A percentile compares a stretch with the other conserved stretches of the same genome.
phyloP scores from a whole-genome alignment of 1,140 invertebrate species.

The Ips typographus region DNA sequence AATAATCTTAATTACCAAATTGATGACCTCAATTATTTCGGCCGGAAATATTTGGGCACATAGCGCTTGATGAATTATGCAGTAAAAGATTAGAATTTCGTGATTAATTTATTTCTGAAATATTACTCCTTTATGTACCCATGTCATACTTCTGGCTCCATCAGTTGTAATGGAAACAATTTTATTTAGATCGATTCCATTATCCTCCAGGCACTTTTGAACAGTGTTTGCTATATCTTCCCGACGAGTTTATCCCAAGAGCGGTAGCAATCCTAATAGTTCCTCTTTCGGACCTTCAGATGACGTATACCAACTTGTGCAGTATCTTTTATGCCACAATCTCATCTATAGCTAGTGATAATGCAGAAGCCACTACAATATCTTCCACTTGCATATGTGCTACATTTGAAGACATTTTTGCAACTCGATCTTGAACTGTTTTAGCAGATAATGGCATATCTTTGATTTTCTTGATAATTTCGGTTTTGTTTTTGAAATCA shows the following conservation, averaged over 20 bases:
- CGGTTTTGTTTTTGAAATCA: constrained; percentile 47
- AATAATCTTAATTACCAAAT: constrained; percentile 36
- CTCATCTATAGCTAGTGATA: neutral
- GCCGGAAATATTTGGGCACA: constrained; percentile 46
- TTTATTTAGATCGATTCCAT: constrained; percentile 45
- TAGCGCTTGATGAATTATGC: constrained; percentile 47
- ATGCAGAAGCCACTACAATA: constrained; percentile 33
- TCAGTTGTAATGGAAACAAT: constrained; percentile 44
- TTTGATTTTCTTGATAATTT: constrained; percentile 46
- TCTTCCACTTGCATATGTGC: constrained; percentile 40
- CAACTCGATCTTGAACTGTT: constrained; percentile 45
- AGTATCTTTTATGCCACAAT: constrained; percentile 29
- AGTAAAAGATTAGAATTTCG: constrained; percentile 45
- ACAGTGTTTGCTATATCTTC: constrained; percentile 47
- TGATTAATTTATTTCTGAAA: constrained; percentile 45
- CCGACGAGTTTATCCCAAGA: constrained; percentile 41
- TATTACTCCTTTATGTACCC: constrained; percentile 38
- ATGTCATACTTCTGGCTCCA: constrained; percentile 39
- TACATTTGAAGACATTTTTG: constrained; percentile 46
- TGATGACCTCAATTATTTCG: constrained; percentile 31
- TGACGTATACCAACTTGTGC: constrained; percentile 45
- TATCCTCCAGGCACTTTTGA: constrained; percentile 42
- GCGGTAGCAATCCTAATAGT: constrained; percentile 43
- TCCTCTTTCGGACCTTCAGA: constrained; percentile 41
- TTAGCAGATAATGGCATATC: constrained; percentile 44